phyloP scores from a whole-genome alignment of 2,113 vertebrate species.

The Brachionichthys hirsutus region DNA sequence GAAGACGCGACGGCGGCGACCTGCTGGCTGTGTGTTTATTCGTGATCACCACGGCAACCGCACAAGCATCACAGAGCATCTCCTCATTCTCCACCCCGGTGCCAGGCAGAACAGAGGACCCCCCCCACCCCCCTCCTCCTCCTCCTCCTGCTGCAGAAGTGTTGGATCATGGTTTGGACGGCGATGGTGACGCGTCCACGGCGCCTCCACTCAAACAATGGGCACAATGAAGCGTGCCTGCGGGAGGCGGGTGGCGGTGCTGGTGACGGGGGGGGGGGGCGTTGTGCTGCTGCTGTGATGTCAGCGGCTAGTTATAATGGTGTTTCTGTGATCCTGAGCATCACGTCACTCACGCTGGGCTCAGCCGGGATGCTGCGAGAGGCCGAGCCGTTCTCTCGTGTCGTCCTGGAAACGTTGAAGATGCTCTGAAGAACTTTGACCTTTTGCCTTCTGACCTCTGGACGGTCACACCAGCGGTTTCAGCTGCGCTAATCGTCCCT shows the following conservation, averaged over 20 bases:
- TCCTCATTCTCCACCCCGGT: constrained; percentile 17
- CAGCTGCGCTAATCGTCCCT: too few relatives aligned
- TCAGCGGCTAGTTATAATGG: constrained; percentile 64
- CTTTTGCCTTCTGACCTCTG: too few relatives aligned
- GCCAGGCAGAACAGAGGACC: constrained; percentile 42
- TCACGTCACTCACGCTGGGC: constrained; percentile 61
- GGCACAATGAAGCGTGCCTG: constrained; percentile 60
- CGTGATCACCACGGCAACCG: constrained; percentile 21
- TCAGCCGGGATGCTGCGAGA: too few relatives aligned
- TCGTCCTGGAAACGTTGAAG: too few relatives aligned
- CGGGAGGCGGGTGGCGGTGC: constrained; percentile 27
- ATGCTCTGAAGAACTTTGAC: too few relatives aligned
- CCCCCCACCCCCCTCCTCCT: constrained; percentile 16
- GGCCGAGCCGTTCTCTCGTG: too few relatives aligned
- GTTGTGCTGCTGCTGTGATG: constrained; percentile 53
- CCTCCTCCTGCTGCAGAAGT: constrained; percentile 35
- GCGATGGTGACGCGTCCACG: constrained; percentile 56
- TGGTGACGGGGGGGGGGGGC: constrained; percentile 27
- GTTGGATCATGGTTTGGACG: constrained; percentile 58
- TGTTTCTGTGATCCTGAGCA: constrained; percentile 60
- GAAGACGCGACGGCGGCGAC: constrained; percentile 7
- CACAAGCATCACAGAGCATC: constrained; percentile 16
- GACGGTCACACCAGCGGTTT: too few relatives aligned
- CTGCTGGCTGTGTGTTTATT: neutral
- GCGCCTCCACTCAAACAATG: constrained; percentile 55